Conservation (phyloP, 2,113 vertebrate species). For the Maylandia zebra region DNA sequence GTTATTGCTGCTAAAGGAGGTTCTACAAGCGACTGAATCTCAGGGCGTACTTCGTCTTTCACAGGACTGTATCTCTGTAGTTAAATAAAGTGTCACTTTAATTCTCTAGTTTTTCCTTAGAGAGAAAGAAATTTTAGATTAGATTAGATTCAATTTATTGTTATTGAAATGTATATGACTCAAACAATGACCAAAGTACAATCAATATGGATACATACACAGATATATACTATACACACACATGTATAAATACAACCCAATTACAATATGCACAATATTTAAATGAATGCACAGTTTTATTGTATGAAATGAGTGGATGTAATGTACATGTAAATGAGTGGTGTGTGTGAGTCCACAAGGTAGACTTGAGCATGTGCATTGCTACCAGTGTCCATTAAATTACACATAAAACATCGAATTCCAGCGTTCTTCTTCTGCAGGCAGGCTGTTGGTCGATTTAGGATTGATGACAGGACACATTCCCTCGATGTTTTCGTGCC, state of each 20-base stretch:
- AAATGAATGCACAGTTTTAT: background rate
- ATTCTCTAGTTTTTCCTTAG: background rate
- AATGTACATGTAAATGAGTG: background rate
- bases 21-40: background rate
- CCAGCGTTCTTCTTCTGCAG: background rate
- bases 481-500: background rate
- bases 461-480: background rate
- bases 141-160: background rate
- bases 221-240: background rate
- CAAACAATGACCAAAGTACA: background rate
- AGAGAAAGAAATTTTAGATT: background rate
- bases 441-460: background rate
- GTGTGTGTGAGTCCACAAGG: background rate
- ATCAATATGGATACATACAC: background rate
- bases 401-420: background rate
- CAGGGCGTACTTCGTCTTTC: background rate
- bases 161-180: background rate
- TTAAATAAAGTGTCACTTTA: background rate
- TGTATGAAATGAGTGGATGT: background rate
- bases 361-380: rapidly evolving
- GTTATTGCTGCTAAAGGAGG: background rate
- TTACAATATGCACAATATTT: background rate
- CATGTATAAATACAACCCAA: rapidly evolving
- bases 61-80: background rate
- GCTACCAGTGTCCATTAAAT: background rate